phyloP scores from a whole-genome alignment of 2,797 vertebrate genomes.

The Myripristis jacobus region DNA sequence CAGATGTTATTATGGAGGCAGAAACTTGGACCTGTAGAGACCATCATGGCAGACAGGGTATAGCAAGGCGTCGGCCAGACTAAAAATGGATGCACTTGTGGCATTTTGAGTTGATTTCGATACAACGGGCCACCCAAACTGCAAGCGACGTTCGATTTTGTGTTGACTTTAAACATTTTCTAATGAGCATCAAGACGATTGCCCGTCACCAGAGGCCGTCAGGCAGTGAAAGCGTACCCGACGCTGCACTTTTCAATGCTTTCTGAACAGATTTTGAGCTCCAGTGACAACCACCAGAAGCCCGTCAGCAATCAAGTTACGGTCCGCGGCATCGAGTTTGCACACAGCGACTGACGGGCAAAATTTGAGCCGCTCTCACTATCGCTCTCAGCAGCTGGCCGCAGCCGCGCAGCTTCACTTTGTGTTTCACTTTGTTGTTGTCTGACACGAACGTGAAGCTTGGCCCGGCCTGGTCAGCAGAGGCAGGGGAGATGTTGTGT shows the following conservation, averaged over 20 bases:
- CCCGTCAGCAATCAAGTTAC: slow-evolving; percentile 2
- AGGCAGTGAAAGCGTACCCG: background rate
- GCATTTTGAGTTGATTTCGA: background rate
- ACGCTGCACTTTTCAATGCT: slow-evolving; percentile 22
- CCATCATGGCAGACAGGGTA: background rate
- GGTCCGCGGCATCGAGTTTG: slow-evolving; percentile 17
- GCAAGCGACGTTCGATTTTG: background rate
- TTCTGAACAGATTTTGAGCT: slow-evolving; percentile 8
- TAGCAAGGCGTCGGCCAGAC: too few relatives aligned
- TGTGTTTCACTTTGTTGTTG: slow-evolving; percentile 61
- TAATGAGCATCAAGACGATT: background rate
- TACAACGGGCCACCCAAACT: slow-evolving; percentile 14
- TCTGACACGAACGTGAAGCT: slow-evolving; percentile 19
- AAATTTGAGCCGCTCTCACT: slow-evolving; percentile 31
- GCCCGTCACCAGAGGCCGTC: background rate
- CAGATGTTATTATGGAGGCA: too few relatives aligned
- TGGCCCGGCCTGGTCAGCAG: slow-evolving; percentile 9
- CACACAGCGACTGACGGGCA: slow-evolving; percentile 45
- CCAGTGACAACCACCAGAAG: background rate
- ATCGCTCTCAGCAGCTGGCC: slow-evolving; percentile 23
- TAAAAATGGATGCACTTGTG: background rate
- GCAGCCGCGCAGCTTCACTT: slow-evolving; percentile 34
- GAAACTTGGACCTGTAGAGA: too few relatives aligned
- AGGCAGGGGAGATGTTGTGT: background rate
- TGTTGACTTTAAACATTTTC: slow-evolving; percentile 28